Evolutionary conservation across 2,888 invertebrate species (phyloP).

Genomic region (Drosophila tanythrix): DNA sequence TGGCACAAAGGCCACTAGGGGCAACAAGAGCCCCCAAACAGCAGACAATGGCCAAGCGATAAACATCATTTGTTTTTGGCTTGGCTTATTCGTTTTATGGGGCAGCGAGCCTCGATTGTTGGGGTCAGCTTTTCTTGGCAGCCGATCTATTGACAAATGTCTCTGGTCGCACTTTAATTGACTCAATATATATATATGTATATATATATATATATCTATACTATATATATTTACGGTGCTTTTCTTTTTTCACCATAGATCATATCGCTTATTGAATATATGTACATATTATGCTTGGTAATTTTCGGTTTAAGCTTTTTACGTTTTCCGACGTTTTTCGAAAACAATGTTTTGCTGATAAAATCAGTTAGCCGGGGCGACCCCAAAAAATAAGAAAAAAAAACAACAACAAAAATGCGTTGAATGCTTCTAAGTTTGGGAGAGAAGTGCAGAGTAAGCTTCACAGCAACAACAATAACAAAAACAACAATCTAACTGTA

Average conservation of each 20-base stretch:
- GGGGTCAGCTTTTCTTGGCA: conserved; percentile 50
- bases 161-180: conserved; percentile 71
- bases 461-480: conserved; percentile 3
- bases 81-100: conserved; percentile 13
- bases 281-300: conserved; percentile 35
- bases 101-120: conserved; percentile 16
- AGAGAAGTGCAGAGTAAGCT: conserved; percentile 12
- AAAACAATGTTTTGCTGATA: conserved; percentile 44
- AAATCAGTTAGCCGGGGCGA: conserved; percentile 47
- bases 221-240: conserved; percentile 1
- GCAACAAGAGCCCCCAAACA: conserved; percentile 33
- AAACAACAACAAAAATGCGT: conserved; percentile 26
- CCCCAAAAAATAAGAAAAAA: conserved; percentile 15
- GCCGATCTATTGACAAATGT: conserved; percentile 73
- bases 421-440: conserved; percentile 20
- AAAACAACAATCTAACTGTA: conserved; percentile 30
- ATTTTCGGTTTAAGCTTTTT: conserved; percentile 37
- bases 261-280: conserved; percentile 59
- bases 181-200: conserved; percentile 20
- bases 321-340: conserved; percentile 5
- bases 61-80: conserved; percentile 68
- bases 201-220: neutral
- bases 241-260: conserved; percentile 50
- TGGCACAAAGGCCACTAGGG: conserved; percentile 27
- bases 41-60: conserved; percentile 70